Base-by-base conservation (phyloP, 2,888 invertebrate genomes). In the Cephus nigrinus region DNA sequence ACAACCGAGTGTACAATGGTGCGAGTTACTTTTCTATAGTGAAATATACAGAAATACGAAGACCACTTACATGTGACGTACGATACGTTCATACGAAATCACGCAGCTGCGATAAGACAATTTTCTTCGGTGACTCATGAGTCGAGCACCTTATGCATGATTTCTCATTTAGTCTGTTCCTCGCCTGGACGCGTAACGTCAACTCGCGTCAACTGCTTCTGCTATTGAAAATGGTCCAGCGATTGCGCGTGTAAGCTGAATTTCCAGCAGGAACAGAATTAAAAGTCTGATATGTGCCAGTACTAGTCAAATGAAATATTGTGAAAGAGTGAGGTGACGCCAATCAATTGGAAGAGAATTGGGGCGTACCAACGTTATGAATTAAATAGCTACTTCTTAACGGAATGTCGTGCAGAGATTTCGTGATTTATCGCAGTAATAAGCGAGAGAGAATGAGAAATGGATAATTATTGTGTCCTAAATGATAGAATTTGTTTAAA, bases 401-500 rank as follows among this genome's bases (percentile, higher is more conserved):
- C 40, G 23, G 23, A 55, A 55, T 55, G 40, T 55, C 23, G 40
- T 55, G 40, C 40, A 55, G 40, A 55, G 40, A 23, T 55, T 55
- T 55, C 5, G 12, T 32, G 4, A 73, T 73, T 34, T 34, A 73
- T 73, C 35, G 32, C 2, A n/a, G 9, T 32, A 15, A 34, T 15
- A 34, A 73, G 30, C 12, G 33, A 33, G 74, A 35, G 0, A 73
- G 23, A 71, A 32, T 33, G 31, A 71, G 30, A 11, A 71, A n/a
- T 31, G 30, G 9, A 55, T 23, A 9, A 30, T 30, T 71, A 71
- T 9, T 32, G 31, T 12, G 15, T 71, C 32, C 3, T 32, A 71
- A 71, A 15, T 11, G 11, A 0, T 73, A 73, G 11, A 33, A 73
- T n/a, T 5, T 12, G 15, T 73, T 23, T n/a, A 11, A 73, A 85